Conservation (phyloP, 2,797 vertebrate genomes). For the Malacoctenus gilli region DNA sequence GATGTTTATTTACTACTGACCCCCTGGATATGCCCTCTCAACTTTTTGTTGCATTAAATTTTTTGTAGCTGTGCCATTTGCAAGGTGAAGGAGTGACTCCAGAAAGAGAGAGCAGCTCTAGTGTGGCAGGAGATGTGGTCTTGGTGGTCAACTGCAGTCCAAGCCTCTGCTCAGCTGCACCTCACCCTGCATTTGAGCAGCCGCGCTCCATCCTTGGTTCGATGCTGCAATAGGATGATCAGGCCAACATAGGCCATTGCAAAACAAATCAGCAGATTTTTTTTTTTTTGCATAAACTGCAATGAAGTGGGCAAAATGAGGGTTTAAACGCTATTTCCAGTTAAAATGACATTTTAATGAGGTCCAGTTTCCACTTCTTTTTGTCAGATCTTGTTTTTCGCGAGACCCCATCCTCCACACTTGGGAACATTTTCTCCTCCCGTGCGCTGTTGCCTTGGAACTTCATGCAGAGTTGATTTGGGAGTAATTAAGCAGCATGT, state of each 20-base stretch:
- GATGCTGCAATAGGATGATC: constrained; percentile 27
- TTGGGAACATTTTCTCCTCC: constrained; percentile 26
- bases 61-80: constrained; percentile 26
- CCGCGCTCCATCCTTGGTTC: constrained; percentile 22
- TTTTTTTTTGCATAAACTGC: constrained; percentile 11
- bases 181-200: constrained; percentile 36
- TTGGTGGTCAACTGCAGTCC: constrained; percentile 53
- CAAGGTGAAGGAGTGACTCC: constrained; percentile 47
- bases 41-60: constrained; percentile 29
- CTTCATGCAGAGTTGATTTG: constrained; percentile 64
- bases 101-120: constrained; percentile 55
- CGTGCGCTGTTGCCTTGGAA: constrained; percentile 67
- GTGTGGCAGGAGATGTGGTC: constrained; percentile 46
- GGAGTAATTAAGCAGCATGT: constrained; percentile 78
- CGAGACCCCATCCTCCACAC: constrained; percentile 37
- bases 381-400: constrained; percentile 27
- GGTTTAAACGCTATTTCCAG: too few species aligned
- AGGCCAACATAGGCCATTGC: constrained; percentile 6
- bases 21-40: constrained; percentile 27
- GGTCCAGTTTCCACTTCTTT: constrained; percentile 18
- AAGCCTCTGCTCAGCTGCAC: constrained; percentile 47
- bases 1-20: constrained; percentile 52
- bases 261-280: constrained; percentile 13
- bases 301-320: too few species aligned
- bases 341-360: constrained; percentile 11